These are phyloP conservation scores for Cottoperca gobio DNA, from an alignment of 2,797 vertebrate species.

Conservation along the genomic window DNA sequence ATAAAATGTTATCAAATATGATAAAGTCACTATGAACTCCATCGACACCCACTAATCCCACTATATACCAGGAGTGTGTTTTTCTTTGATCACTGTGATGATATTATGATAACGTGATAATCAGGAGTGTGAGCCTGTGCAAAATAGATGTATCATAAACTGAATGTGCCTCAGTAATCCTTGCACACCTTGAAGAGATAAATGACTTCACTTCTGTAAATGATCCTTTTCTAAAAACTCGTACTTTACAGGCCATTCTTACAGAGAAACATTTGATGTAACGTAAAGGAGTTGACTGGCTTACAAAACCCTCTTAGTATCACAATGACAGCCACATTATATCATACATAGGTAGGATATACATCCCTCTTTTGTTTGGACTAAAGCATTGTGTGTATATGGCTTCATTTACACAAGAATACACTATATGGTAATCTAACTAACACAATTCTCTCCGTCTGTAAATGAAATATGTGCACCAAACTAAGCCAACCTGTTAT, in stretches of 20 bases:
- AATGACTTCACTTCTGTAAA: slow-evolving; percentile 30
- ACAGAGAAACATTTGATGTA: slow-evolving; percentile 22
- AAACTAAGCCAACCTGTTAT: slow-evolving; percentile 40
- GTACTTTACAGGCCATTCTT: not conserved
- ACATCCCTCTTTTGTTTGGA: slow-evolving; percentile 36
- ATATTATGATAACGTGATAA: slow-evolving; percentile 27
- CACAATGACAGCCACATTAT: slow-evolving; percentile 31
- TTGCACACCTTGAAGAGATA: slow-evolving; percentile 26
- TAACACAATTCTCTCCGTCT: not conserved
- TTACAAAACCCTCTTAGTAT: slow-evolving; percentile 49
- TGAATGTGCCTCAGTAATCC: slow-evolving; percentile 32
- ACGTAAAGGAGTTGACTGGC: slow-evolving; percentile 24
- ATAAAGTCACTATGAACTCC: slow-evolving; percentile 2
- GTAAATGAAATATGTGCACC: slow-evolving; percentile 22
- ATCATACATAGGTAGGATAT: slow-evolving; percentile 38
- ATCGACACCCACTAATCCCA: not conserved
- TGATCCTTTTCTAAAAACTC: slow-evolving; percentile 12
- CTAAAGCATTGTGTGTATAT: slow-evolving; percentile 8
- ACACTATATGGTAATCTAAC: slow-evolving; percentile 1
- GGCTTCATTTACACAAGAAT: slow-evolving; percentile 8
- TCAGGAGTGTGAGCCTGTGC: slow-evolving; percentile 36
- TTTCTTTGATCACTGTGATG: slow-evolving; percentile 15
- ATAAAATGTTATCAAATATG: not conserved
- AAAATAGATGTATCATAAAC: slow-evolving; percentile 37
- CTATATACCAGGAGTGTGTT: not conserved